Base-by-base conservation (phyloP, 2,797 vertebrate species). In the Gymnothorax javanicus region DNA sequence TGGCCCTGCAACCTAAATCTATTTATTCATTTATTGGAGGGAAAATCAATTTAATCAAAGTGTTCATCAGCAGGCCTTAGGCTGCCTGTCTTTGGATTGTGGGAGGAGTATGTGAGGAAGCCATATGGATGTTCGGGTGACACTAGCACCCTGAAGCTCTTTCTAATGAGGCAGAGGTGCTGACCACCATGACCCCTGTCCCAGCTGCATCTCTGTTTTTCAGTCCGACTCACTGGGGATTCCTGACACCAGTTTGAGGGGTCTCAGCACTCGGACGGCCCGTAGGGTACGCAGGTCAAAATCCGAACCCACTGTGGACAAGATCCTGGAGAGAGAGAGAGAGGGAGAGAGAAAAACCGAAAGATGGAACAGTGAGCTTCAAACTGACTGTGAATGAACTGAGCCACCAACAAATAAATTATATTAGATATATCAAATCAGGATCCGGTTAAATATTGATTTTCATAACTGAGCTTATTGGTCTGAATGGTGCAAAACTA, bases 171-270 rank as follows among this genome's bases (percentile, higher is more conserved):
- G n/a, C n/a, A n/a, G n/a, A n/a, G n/a, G n/a, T n/a, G n/a, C n/a
- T 77, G 27, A 11, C 73, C 58, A 27, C 77, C 33, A 11, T n/a
- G 23, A 17, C 62, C 11, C 3, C 83, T 20, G n/a, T 23, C 15
- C 1, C n/a, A 15, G 43, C 56, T 25, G 25, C 23, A 20, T 71
- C 11, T 23, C 3, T 4, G 27, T 13, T 52, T 58, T 62, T 15
- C 23, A n/a, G 25, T 52, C 54, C 60, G 50, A 96, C 96, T 94
- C 93, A 98, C 98, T 99, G 94, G 98, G 98, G 95, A 99, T 99
- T 93, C 98, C 98, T 60, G 98, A 99, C 90, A 99, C 98, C 93
- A 99, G 95, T 93, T 99, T 99, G 90, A 99, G 97, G 15, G 98
- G 98, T 91, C 98, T 95, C 84, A 99, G 94, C 62, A 99, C 98